These are phyloP conservation scores for Gobiocypris rarus DNA, from an alignment of 2,113 vertebrate genomes.

Conservation along the genomic window DNA sequence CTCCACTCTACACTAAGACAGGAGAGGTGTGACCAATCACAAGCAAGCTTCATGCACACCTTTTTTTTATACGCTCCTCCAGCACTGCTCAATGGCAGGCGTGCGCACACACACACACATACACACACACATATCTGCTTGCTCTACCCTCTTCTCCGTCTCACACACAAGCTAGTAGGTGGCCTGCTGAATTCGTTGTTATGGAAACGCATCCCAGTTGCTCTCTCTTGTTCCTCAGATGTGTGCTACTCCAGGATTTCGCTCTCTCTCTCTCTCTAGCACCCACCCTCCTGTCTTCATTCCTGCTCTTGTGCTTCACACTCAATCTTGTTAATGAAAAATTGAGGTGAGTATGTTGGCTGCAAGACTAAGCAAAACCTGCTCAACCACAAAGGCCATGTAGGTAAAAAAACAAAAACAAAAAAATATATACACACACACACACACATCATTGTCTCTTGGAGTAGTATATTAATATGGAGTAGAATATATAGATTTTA, in stretches of 20 bases:
- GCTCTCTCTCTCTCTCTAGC: slow-evolving; percentile 28
- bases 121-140: slow-evolving; percentile 8
- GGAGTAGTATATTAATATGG: neutral
- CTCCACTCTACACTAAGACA: slow-evolving; percentile 80
- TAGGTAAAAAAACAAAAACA: neutral
- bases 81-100: slow-evolving; percentile 74
- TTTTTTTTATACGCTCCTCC: slow-evolving; percentile 78
- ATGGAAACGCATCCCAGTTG: slow-evolving; percentile 82
- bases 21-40: slow-evolving; percentile 86
- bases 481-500: neutral
- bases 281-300: slow-evolving; percentile 32
- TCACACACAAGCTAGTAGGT: slow-evolving; percentile 65
- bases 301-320: slow-evolving; percentile 60
- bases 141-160: slow-evolving; percentile 66
- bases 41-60: slow-evolving; percentile 74
- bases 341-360: slow-evolving; percentile 61
- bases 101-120: slow-evolving; percentile 35
- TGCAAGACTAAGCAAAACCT: slow-evolving; percentile 44
- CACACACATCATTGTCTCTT: neutral
- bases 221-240: slow-evolving; percentile 67
- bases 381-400: slow-evolving; percentile 3
- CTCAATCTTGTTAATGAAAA: slow-evolving; percentile 76
- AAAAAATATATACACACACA: neutral
- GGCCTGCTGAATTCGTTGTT: slow-evolving; percentile 82
- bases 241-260: slow-evolving; percentile 70